Evolutionary conservation across 2,797 vertebrate genomes (phyloP), one percentile per base, ranked within the genome.

Genomic region (Gallinago stenura): DNA sequence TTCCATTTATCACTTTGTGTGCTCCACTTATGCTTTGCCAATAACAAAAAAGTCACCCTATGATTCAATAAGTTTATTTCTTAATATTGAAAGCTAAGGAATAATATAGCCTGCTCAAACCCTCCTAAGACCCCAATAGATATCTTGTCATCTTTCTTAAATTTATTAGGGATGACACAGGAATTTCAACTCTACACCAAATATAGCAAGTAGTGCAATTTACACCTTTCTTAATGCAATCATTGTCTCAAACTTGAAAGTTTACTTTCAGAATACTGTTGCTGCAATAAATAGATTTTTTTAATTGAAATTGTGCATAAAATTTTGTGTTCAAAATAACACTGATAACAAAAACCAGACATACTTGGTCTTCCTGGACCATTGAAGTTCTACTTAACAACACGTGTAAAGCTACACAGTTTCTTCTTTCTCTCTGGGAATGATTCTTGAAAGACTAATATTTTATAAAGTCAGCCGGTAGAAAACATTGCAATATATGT

Each of bases 151-250:
- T 19, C 26, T 71, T 54, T 72, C n/a, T 65, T 20, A 57, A 8
- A 0, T 28, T 87, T 50, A 81, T 35, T 31, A 71, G 11, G 17
- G 13, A 73, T 30, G 3, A 39, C 15, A 22, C 0, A 0, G 9
- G 19, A 68, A 62, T 54, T 87, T 31, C n/a, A 91, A 64, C 24
- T 48, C 31, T 25, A 28, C 7, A 83, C 19, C 17, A 45, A 53
- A 37, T 12, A 43, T 33, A 41, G 5, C 17, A 56, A 68, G 10
- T 6, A 64, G 9, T 20, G 2, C 25, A 62, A 24, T 30, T 90
- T n/a, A 66, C 5, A 90, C 6, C 17, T 72, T 92, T 53, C 16
- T 35, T 51, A 28, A 13, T 1, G 5, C 5, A 10, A 65, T 0
- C 28, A 22, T 22, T 53, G 16, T 16, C 41, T 86, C 45, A 46